Base-by-base conservation (phyloP, 2,113 vertebrate species). In the Coracopsis vasa region DNA sequence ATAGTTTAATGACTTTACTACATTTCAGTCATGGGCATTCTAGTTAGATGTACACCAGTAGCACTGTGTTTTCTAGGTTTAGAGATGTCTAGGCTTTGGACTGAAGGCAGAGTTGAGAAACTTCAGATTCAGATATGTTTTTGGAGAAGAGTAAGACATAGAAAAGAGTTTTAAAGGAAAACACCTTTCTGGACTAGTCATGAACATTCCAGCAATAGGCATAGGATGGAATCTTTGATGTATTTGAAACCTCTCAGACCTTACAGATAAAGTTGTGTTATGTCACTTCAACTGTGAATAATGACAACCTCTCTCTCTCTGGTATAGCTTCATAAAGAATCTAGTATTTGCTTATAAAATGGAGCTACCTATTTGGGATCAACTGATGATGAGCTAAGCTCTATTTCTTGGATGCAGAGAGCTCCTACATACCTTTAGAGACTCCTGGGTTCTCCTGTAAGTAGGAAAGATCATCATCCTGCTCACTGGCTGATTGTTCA, bases 391-490 rank as follows among this genome's bases (percentile, higher is more conserved):
- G 42, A 83, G 41, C 62, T 50, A 45, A 45, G 47, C 20, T 79
- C 66, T 53, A 9, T n/a, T 56, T 73, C 65, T 42, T 16, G 64
- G 50, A 51, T 6, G 13, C 6, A 75, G 19, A 60, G 50, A 29
- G 21, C 20, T 80, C 60, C 75, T 77, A 65, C 31, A 1, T 97
- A 98, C 98, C 98, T 97, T 87, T 94, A 85, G 91, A 78, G 56
- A 82, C 65, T 77, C 90, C 97, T 11, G 66, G 65, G 44, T 87
- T 97, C 82, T 97, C 97, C 11, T 84, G 80, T 21, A 65, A 54
- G 45, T 61, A 83, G 51, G 70, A 60, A 70, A 80, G 77, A 31
- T 75, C 91, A 56, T 87, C 64, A 14, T 48, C 72, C 45, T 91
- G 97, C 42, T 97, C 97, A 14, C 14, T 77, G 73, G 78, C 47